A percentile compares a stretch with the other conserved stretches of the same genome.
Evolutionary conservation across 2,888 invertebrate genomes (phyloP).

Genomic region (Noctua pronuba): DNA sequence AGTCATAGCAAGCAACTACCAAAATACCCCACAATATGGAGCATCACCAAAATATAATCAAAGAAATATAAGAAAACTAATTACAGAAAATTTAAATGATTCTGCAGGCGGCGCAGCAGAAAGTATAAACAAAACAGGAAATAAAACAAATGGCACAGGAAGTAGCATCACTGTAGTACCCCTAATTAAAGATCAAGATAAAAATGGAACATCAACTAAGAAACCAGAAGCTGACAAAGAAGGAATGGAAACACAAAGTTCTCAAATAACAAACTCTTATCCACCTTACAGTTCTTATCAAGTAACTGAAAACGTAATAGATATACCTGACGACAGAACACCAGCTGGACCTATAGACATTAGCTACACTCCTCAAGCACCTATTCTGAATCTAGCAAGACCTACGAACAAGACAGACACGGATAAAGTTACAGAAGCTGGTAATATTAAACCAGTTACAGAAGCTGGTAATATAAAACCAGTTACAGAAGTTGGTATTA

Average conservation of each 20-base stretch:
- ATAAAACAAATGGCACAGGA: background rate
- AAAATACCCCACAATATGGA: background rate
- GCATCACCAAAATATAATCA: background rate
- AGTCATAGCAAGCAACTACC: slow-evolving; percentile 18
- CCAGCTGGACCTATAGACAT: slow-evolving; percentile 70
- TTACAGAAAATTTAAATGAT: slow-evolving; percentile 20
- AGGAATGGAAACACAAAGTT: slow-evolving; percentile 32
- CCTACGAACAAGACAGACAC: slow-evolving; percentile 37
- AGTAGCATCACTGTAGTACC: background rate
- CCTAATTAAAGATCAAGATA: background rate
- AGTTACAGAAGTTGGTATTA: slow-evolving; percentile 35
- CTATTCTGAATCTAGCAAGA: slow-evolving; percentile 54
- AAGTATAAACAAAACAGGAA: background rate
- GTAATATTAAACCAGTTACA: slow-evolving; percentile 38
- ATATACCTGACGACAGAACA: slow-evolving; percentile 77
- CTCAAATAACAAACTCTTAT: slow-evolving; percentile 34
- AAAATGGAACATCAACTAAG: slow-evolving; percentile 25
- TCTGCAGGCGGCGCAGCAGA: background rate
- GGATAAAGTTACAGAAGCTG: slow-evolving; percentile 39
- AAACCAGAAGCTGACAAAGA: slow-evolving; percentile 37
- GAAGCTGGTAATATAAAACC: slow-evolving; percentile 36
- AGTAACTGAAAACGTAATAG: slow-evolving; percentile 80
- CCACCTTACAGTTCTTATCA: slow-evolving; percentile 69
- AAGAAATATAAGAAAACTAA: slow-evolving; percentile 16
- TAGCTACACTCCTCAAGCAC: slow-evolving; percentile 65